A percentile compares a stretch with the other conserved stretches of the same genome.
These are phyloP conservation scores for Macquaria australasica DNA, from an alignment of 2,113 vertebrate species.

Conservation along the genomic window DNA sequence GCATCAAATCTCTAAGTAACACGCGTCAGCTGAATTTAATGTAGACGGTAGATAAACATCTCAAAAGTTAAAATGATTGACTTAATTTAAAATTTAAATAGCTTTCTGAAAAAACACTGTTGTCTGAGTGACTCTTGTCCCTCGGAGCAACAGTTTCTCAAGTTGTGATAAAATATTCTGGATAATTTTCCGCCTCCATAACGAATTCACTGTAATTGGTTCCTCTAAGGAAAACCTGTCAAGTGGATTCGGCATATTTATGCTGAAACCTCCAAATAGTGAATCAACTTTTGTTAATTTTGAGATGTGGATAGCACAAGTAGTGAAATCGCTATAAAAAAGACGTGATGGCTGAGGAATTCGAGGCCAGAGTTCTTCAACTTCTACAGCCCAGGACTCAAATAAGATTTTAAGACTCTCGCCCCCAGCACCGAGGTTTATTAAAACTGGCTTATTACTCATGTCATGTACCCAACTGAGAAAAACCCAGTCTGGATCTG, in stretches of 20 bases:
- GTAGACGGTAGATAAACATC: not conserved
- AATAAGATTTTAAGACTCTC: not conserved
- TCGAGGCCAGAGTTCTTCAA: conserved; percentile 14
- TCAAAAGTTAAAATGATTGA: not conserved
- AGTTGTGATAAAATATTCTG: conserved; percentile 51
- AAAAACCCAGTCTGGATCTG: not conserved
- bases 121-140: conserved; percentile 26
- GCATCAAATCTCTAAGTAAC: not conserved
- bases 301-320: not conserved
- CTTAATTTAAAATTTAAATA: not conserved
- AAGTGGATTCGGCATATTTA: conserved; percentile 31
- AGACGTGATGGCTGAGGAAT: conserved; percentile 2
- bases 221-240: conserved; percentile 57
- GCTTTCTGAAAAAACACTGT: not conserved
- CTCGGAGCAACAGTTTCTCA: conserved; percentile 29
- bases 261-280: conserved; percentile 46
- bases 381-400: not conserved
- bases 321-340: not conserved
- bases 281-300: conserved; percentile 49
- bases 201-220: conserved; percentile 62
- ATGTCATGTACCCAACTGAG: not conserved
- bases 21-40: not conserved
- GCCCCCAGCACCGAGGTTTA: conserved; percentile 10
- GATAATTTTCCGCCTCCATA: conserved; percentile 33
- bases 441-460: conserved; percentile 40